Conservation (phyloP, 2,113 vertebrate species). For the Dicentrarchus labrax region DNA sequence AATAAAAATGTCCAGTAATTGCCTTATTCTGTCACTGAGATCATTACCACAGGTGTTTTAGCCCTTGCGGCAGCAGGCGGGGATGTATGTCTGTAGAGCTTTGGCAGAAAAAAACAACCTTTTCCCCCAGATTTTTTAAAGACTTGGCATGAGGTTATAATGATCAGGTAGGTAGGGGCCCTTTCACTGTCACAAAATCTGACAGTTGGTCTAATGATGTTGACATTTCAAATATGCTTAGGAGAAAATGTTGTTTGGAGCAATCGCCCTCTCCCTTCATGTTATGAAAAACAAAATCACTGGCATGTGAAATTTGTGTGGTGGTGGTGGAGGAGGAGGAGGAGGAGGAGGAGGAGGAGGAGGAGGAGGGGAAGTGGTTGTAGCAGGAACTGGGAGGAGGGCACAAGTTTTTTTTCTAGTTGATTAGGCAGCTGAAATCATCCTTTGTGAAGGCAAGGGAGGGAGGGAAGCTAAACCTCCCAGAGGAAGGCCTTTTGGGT, state of each 20-base stretch:
- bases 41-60: constrained; percentile 59
- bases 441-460: constrained; percentile 69
- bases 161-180: constrained; percentile 52
- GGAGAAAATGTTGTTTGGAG: constrained; percentile 69
- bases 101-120: constrained; percentile 57
- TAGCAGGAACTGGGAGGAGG: constrained; percentile 59
- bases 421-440: constrained; percentile 80
- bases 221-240: constrained; percentile 79
- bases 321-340: constrained; percentile 22
- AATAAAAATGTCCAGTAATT: constrained; percentile 69
- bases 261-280: constrained; percentile 52
- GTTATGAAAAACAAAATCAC: constrained; percentile 71
- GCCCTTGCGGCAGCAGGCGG: neutral
- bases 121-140: constrained; percentile 1
- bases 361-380: constrained; percentile 23
- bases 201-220: constrained; percentile 77
- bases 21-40: constrained; percentile 53
- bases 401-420: constrained; percentile 68
- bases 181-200: constrained; percentile 58
- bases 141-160: constrained; percentile 49
- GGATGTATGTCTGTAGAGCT: constrained; percentile 27
- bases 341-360: constrained; percentile 29
- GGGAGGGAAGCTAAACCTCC: constrained; percentile 61
- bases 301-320: constrained; percentile 74
- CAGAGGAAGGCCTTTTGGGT: constrained; percentile 72